phyloP scores from a whole-genome alignment of 2,797 vertebrate genomes.

The Pipistrellus kuhlii region DNA sequence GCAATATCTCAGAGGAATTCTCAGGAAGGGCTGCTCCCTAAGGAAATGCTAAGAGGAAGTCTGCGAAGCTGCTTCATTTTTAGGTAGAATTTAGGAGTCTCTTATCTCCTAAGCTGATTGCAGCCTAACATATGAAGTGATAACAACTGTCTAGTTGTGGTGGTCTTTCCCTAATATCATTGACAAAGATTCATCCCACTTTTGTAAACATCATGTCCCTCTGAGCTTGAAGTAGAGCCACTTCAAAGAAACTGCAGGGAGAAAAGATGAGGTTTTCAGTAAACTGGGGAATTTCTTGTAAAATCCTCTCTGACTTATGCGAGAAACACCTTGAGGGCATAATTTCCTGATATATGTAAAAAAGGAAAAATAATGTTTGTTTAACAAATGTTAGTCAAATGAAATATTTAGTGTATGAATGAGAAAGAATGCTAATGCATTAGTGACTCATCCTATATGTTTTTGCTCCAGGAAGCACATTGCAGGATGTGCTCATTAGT shows the following conservation, averaged over 20 bases:
- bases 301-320: neutral
- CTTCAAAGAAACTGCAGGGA: neutral
- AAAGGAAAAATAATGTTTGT: neutral
- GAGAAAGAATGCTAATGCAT: constrained; percentile 1
- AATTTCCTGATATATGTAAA: neutral
- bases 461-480: constrained; percentile 53
- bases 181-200: neutral
- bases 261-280: neutral
- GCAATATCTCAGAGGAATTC: neutral
- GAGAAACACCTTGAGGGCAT: neutral
- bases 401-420: constrained; percentile 52
- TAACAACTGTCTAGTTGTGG: too few relatives aligned
- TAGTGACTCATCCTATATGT: constrained; percentile 8
- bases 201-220: neutral
- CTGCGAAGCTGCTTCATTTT: neutral
- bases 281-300: neutral
- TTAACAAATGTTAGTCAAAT: constrained; percentile 10
- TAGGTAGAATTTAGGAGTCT: neutral
- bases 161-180: neutral
- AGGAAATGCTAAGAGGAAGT: neutral
- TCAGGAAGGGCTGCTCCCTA: neutral
- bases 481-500: neutral
- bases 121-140: neutral
- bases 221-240: neutral
- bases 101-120: neutral